These are phyloP conservation scores for Sclerodermus sp. DNA, from an alignment of 2,888 invertebrate genomes.

Conservation along the genomic window DNA sequence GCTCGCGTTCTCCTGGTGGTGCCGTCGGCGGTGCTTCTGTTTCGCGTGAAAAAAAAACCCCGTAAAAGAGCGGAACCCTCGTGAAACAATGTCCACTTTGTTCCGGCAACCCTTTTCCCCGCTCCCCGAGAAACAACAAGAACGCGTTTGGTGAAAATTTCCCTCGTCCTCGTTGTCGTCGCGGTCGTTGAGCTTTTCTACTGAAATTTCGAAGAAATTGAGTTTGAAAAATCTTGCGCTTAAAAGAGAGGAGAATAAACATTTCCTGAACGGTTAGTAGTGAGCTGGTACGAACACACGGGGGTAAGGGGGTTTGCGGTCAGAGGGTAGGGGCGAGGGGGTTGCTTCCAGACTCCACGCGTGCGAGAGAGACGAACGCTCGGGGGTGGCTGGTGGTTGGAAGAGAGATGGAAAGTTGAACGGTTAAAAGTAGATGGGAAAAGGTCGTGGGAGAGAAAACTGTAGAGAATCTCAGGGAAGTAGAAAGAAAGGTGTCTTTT, in stretches of 20 bases:
- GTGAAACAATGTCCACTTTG: no score
- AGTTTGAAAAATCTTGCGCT: constrained; percentile 40
- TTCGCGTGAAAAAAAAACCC: no score
- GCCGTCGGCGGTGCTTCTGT: no score
- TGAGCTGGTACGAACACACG: constrained; percentile 21
- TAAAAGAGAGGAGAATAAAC: constrained; percentile 46
- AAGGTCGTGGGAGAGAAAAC: constrained; percentile 6
- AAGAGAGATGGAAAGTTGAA: constrained; percentile 22
- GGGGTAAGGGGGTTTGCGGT: constrained; percentile 44
- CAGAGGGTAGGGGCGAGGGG: constrained; percentile 19
- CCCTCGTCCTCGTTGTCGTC: no score
- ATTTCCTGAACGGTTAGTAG: constrained; percentile 53
- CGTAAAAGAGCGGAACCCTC: no score
- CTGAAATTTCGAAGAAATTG: not conserved
- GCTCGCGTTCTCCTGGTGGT: no score
- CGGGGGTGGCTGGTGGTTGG: constrained; percentile 12
- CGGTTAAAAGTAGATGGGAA: constrained; percentile 34
- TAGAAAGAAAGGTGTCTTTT: not conserved
- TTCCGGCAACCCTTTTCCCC: no score
- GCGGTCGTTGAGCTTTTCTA: no score
- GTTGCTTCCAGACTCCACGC: constrained; percentile 39
- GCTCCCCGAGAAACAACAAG: no score
- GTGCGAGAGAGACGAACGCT: constrained; percentile 26
- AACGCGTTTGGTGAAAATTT: no score
- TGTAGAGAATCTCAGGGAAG: not conserved